Conservation (phyloP, 2,113 vertebrate species). For the Labeo catla region DNA sequence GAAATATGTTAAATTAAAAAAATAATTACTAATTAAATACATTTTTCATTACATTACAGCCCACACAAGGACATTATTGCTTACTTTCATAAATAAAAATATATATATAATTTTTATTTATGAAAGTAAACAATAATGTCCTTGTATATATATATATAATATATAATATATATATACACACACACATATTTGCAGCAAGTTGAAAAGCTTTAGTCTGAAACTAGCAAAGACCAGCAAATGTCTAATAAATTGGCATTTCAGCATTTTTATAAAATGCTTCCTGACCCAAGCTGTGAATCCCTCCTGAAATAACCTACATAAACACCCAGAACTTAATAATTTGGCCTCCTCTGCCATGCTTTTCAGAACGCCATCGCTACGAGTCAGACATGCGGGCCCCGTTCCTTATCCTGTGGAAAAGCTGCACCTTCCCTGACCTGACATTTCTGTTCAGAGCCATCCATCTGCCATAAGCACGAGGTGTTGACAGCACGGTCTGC, state of each 20-base stretch:
- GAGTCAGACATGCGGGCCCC: neutral
- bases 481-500: slow-evolving; percentile 39
- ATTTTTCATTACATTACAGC: neutral
- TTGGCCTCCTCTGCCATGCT: neutral
- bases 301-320: neutral
- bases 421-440: slow-evolving; percentile 42
- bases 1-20: no score
- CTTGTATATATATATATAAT: no score
- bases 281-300: neutral
- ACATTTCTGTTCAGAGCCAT: slow-evolving; percentile 4
- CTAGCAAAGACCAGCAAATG: neutral
- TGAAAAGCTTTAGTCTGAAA: neutral
- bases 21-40: neutral
- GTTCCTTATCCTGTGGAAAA: slow-evolving; percentile 41
- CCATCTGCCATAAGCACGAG: neutral
- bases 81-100: neutral
- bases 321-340: neutral
- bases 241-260: neutral
- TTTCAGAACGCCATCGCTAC: neutral
- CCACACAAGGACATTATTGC: neutral
- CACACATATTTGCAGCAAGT: neutral
- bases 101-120: no score
- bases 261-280: neutral
- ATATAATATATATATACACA: no score
- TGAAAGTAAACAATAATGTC: no score